phyloP scores from a whole-genome alignment of 2,888 invertebrate genomes.

The Hyposoter dolosus region DNA sequence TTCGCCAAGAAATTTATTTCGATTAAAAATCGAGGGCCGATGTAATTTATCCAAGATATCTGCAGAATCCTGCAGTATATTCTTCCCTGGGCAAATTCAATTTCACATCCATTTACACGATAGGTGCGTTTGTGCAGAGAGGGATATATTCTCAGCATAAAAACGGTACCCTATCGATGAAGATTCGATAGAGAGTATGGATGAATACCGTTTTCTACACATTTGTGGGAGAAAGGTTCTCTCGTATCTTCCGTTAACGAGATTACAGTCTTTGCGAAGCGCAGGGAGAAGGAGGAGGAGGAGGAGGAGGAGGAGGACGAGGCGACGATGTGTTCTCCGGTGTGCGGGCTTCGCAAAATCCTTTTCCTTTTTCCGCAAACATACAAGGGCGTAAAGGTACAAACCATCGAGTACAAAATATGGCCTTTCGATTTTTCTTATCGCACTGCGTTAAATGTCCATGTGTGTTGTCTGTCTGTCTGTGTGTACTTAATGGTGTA shows the following conservation, averaged over 20 bases:
- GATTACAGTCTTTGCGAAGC: slow-evolving; percentile 15
- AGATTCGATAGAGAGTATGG: slow-evolving; percentile 8
- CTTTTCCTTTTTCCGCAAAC: background rate
- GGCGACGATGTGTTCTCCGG: too few species aligned
- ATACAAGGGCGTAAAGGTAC: slow-evolving; percentile 12
- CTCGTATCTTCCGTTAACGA: slow-evolving; percentile 53
- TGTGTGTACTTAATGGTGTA: slow-evolving; percentile 2
- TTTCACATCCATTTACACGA: background rate
- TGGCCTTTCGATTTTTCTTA: background rate
- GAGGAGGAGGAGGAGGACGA: background rate
- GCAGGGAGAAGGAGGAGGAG: background rate
- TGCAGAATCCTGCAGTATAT: background rate
- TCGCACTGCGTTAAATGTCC: background rate
- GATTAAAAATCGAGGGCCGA: background rate
- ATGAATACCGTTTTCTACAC: slow-evolving; percentile 46
- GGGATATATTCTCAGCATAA: slow-evolving; percentile 12
- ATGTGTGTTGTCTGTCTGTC: background rate
- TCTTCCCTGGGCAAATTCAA: background rate
- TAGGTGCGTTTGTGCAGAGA: background rate
- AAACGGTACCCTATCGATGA: slow-evolving; percentile 53
- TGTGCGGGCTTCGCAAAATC: background rate
- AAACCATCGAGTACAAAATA: background rate
- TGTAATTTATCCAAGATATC: background rate
- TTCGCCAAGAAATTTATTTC: background rate
- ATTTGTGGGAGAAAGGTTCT: slow-evolving; percentile 19